Evolutionary conservation across 2,797 vertebrate species (phyloP).

Genomic region (Gymnodraco acuticeps): DNA sequence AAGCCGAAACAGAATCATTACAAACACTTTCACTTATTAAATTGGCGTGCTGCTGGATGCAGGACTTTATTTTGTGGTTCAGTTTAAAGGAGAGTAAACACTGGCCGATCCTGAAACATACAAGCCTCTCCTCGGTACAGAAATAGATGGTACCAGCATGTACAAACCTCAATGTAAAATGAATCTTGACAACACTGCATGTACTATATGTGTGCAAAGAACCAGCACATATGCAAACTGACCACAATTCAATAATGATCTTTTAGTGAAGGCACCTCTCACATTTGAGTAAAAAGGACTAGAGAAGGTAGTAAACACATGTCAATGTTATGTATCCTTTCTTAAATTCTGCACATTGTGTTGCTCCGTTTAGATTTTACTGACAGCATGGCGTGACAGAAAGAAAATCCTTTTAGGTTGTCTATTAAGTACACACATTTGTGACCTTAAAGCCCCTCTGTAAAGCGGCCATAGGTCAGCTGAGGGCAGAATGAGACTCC

Average conservation of each 20-base stretch:
- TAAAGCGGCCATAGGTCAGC: slow-evolving; percentile 47
- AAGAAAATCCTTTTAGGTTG: slow-evolving; percentile 30
- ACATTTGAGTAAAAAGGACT: neutral
- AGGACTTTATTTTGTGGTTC: slow-evolving; percentile 58
- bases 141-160: slow-evolving; percentile 2
- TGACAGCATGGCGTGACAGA: slow-evolving; percentile 23
- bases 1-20: slow-evolving; percentile 68
- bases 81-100: slow-evolving; percentile 26
- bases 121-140: slow-evolving; percentile 1
- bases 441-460: slow-evolving; percentile 25
- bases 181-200: neutral
- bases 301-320: neutral
- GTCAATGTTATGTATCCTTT: slow-evolving; percentile 15
- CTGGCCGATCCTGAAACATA: slow-evolving; percentile 7
- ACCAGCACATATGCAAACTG: slow-evolving; percentile 6
- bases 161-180: slow-evolving; percentile 4
- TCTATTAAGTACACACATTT: neutral
- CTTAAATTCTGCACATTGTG: neutral
- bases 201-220: neutral
- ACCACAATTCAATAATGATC: slow-evolving; percentile 8
- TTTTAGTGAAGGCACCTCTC: neutral
- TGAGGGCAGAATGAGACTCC: slow-evolving; percentile 24
- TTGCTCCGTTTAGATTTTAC: slow-evolving; percentile 21
- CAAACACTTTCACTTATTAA: slow-evolving; percentile 68
- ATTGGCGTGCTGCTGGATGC: slow-evolving; percentile 52